These are phyloP conservation scores for Drosophila borealis DNA, from an alignment of 2,888 invertebrate species.

Conservation along the genomic window DNA sequence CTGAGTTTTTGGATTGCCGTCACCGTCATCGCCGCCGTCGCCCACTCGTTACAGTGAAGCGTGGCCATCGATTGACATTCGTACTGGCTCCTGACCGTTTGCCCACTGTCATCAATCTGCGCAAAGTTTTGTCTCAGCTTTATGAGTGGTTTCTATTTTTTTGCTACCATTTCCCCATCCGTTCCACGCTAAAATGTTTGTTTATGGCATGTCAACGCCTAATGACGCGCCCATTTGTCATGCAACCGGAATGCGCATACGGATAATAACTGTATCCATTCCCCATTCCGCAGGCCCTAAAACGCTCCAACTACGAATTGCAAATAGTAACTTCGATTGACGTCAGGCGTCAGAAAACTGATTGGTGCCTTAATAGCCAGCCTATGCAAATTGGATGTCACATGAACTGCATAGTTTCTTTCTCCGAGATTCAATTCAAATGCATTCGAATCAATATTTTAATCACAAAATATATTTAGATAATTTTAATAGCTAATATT, in stretches of 20 bases:
- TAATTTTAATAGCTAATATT: too few relatives aligned
- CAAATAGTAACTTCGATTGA: constrained; percentile 5
- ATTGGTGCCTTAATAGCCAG: constrained; percentile 5
- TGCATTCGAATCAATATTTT: too few relatives aligned
- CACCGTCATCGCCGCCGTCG: not conserved
- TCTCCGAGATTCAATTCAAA: too few relatives aligned
- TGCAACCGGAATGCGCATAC: constrained; percentile 51
- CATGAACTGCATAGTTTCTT: not conserved
- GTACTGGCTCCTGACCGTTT: constrained; percentile 25
- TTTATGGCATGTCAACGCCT: constrained; percentile 81
- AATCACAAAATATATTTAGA: too few relatives aligned
- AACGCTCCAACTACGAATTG: not conserved
- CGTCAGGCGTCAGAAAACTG: constrained; percentile 5
- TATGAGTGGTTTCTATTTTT: constrained; percentile 52
- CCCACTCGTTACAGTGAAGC: constrained; percentile 32
- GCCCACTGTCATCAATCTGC: constrained; percentile 71
- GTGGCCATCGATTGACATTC: constrained; percentile 62
- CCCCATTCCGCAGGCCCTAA: not conserved
- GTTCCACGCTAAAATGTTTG: constrained; percentile 65
- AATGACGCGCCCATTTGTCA: constrained; percentile 79
- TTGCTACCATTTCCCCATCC: constrained; percentile 16
- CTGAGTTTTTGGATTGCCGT: constrained; percentile 29
- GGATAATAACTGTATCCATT: constrained; percentile 17
- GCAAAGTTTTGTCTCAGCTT: constrained; percentile 64
- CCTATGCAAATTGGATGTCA: not conserved